Base-by-base conservation (phyloP, 2,113 vertebrate species). In the Eleginops maclovinus region DNA sequence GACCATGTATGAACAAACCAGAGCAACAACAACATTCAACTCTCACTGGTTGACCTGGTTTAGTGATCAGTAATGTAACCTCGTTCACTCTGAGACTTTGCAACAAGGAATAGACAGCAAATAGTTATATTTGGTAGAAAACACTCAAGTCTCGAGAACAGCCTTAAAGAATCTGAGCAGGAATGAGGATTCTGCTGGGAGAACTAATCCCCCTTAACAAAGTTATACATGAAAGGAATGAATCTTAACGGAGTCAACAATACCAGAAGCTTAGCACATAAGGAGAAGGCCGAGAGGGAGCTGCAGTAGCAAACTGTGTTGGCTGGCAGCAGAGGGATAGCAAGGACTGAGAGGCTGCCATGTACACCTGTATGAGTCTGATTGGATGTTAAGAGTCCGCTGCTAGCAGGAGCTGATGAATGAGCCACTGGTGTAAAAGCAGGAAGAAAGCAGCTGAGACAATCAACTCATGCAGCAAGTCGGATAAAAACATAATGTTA, bases 331-430 rank as follows among this genome's bases (percentile, higher is more conserved):
- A 80, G 63, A 56, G 28, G n/a, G 41, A 79, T 41, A 62, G 21
- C 17, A 21, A 72, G 43, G 16, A 55, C 59, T 17, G n/a, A 14
- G 13, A 55, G 24, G 49, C 59, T 56, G 64, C 47, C 9, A 14
- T 31, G 24, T 54, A 4, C 56, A 77, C 69, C 58, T 51, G 63
- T 62, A n/a, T 41, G 63, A 63, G 55, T 47, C n/a, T 14, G 71
- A 58, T 49, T 56, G 63, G 26, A 51, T 50, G 72, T 31, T 31
- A 43, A 26, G 3, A 13, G 70, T 66, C 54, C 28, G 40, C 47
- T 75, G 47, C n/a, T 28, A 40, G 60, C 60, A 64, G 22, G 51
- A 68, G 74, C 40, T 75, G 56, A 77, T 54, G 59, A 70, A 69
- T 55, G 40, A 76, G 36, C n/a, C 31, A 41, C 60, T 16, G 41